Base-by-base conservation (phyloP, 2,113 vertebrate species). In the Heptranchias perlo region DNA sequence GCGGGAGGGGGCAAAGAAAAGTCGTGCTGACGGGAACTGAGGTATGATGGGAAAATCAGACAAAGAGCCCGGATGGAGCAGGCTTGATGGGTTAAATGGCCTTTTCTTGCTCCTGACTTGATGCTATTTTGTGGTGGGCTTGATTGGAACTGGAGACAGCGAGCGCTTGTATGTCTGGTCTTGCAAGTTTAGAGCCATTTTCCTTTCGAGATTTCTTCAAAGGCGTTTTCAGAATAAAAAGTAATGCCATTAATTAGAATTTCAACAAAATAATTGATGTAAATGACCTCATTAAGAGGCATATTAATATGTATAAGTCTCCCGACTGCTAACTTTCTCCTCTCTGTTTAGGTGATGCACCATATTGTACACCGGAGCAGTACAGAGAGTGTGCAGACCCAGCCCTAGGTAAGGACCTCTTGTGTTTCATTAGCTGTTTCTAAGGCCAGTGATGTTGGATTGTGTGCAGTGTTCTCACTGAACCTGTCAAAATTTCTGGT, bases 351-450 rank as follows among this genome's bases (percentile, higher is more conserved):
- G 99, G 99, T 3, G 99, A 99, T 18, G 99, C 99, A 94, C 99
- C 99, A 0, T 99, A 99, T 96, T 99, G 99, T 97, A 99, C 99
- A 78, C 99, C 99, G 0, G 99, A 99, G 97, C 99, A 99, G 97
- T 99, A 99, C 97, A 99, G 99, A 97, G 99, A 99, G 96, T 99
- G 99, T 95, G 99, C 99, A 0, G 99, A 99, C 54, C 99, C 99
- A 0, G 99, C 99, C 65, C 97, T 99, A 97, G 99, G 99, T 99
- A 97, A 99, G 98, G 91, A 96, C 96, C 96, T 3, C 58, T 49
- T 67, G 52, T 58, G 76, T 96, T 91, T 61, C 39, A 52, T 73
- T 67, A 52, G 25, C 64, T 52, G 28, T 35, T 58, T 58, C 87
- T n/a, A 13, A 58, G 87, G 28, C 54, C 13, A n/a, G n/a, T 39